These are phyloP conservation scores for Lanius ludovicianus DNA, from an alignment of 2,113 vertebrate genomes.

Conservation along the genomic window DNA sequence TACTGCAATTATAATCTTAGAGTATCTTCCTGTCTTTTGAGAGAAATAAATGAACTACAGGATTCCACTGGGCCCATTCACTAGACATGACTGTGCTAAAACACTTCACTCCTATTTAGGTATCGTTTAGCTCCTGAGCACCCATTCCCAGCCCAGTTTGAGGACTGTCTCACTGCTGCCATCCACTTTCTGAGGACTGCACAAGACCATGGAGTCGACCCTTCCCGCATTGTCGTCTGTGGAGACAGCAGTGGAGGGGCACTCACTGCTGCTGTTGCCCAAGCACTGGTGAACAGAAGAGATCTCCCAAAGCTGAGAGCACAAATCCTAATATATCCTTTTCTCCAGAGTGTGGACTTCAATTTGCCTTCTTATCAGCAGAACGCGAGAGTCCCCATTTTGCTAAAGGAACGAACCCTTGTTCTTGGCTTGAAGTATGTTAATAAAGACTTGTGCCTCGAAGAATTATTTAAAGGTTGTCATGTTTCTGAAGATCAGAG, in stretches of 20 bases:
- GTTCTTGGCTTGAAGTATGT: constrained; percentile 70
- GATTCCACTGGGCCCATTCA: fast-evolving
- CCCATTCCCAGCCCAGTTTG: constrained; percentile 63
- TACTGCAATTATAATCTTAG: not conserved
- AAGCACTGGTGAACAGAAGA: constrained; percentile 66
- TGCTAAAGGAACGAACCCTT: constrained; percentile 57
- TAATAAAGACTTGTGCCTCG: constrained; percentile 10
- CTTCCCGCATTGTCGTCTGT: constrained; percentile 68
- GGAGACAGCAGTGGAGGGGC: constrained; percentile 81
- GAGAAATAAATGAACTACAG: not conserved
- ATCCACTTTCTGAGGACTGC: constrained; percentile 78
- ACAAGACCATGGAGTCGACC: constrained; percentile 74
- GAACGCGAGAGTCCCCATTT: constrained; percentile 72
- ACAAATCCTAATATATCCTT: constrained; percentile 81
- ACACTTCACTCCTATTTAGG: constrained; percentile 23
- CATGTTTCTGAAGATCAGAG: constrained; percentile 68
- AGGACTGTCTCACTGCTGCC: constrained; percentile 76
- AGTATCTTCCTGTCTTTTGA: not conserved
- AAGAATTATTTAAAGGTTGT: constrained; percentile 35
- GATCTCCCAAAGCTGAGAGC: constrained; percentile 76
- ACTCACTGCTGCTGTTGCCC: constrained; percentile 69
- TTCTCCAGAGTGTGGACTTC: constrained; percentile 68
- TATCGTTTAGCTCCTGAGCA: constrained; percentile 80
- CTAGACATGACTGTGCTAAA: not conserved
- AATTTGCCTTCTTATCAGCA: constrained; percentile 77